Base-by-base conservation (phyloP, 2,888 invertebrate species). In the Nephrotoma guestfalica region DNA sequence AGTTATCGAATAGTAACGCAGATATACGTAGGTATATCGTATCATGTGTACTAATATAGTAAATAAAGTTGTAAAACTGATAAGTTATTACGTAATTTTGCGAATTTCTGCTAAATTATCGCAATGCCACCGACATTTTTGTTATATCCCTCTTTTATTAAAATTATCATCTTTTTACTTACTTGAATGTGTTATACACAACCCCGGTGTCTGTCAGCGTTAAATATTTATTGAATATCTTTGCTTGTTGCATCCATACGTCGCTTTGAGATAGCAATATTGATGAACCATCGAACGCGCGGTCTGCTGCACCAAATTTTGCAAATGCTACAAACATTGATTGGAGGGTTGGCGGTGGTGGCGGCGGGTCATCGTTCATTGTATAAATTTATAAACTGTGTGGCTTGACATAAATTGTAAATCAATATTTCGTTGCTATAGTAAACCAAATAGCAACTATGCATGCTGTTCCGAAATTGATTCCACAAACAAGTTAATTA, bases 191-290 rank as follows among this genome's bases (percentile, higher is more conserved):
- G 47, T 86, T 86, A 40, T 86, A 86, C 0, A 40, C 18, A 30
- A 86, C 45, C 40, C 86, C 86, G 4, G 86, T 86, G 7, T 86
- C 86, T 0, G 86, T 86, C 4, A 86, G n/a, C 15, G 86, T 86
- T 40, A 86, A 47, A 45, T 86, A 40, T 51, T 86, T 86, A 47
- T 47, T 86, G 13, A 86, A 86, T 11, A 86, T 40, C 40, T 86
- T 86, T 2, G 87, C 87, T 30, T 86, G 84, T 57, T 86, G 83
- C 86, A 87, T 85, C 87, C 87, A 87, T 85, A 86, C 47, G 42
- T 87, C 86, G 42, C 84, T 84, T 57, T 87, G 87, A 0, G 42
- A 51, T 15, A 87, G 41, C 5, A 57, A 41, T 86, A 87, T 87
- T 6, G 57, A 40, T 40, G 41, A 86, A 15, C 87, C 87, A 15